These are phyloP conservation scores for Enteromius radiatus DNA, from an alignment of 2,797 vertebrate species.

Conservation along the genomic window DNA sequence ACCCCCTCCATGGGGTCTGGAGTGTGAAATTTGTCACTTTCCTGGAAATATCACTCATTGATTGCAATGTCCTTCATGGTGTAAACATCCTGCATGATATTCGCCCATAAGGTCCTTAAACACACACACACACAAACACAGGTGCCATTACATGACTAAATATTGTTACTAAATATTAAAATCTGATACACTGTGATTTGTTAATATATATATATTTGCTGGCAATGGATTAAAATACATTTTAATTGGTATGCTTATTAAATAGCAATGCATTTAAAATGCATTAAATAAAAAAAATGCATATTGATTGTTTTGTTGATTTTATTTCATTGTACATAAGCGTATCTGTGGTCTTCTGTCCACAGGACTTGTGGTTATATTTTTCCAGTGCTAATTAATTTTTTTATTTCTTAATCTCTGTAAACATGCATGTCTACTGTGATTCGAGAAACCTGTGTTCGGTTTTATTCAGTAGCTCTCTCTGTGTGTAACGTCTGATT, in stretches of 20 bases:
- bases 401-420: not conserved
- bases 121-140: not conserved
- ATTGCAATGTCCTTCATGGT: not conserved
- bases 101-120: not conserved
- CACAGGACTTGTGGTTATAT: not conserved
- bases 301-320: not conserved
- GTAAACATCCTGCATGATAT: not conserved
- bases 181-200: not conserved
- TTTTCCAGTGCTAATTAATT: not conserved
- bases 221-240: not conserved
- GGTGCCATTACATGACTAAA: not conserved
- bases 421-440: not conserved
- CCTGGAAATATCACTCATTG: not conserved
- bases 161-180: not conserved
- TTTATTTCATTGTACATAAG: not conserved
- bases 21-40: slow-evolving; percentile 24
- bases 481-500: not conserved
- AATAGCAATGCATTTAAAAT: not conserved
- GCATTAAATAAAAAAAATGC: no score
- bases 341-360: not conserved
- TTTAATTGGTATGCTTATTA: not conserved
- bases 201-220: not conserved
- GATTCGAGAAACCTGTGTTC: not conserved
- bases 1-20: slow-evolving; percentile 14
- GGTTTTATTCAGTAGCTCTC: not conserved